These are phyloP conservation scores for Mesorhabditis sp. DNA, from an alignment of 2,888 invertebrate genomes.

Conservation along the genomic window DNA sequence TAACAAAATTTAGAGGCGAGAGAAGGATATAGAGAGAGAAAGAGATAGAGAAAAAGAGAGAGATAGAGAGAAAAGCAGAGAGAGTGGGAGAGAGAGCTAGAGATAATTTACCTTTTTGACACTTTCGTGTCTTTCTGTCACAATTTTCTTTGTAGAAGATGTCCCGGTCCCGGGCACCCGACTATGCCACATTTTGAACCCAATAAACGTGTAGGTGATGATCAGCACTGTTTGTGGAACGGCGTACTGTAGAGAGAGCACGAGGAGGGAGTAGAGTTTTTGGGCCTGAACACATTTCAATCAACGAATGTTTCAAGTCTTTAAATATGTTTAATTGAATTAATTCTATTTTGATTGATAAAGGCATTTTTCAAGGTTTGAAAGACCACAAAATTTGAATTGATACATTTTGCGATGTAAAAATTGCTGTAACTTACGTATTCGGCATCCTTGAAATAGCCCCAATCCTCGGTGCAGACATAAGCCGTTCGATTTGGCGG, in stretches of 20 bases:
- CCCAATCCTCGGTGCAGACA: slow-evolving; percentile 10
- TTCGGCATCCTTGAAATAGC: not conserved
- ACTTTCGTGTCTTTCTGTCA: slow-evolving; percentile 50
- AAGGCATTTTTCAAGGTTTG: too few relatives aligned
- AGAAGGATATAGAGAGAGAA: not conserved
- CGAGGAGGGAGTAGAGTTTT: slow-evolving; percentile 41
- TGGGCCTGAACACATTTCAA: slow-evolving; percentile 18
- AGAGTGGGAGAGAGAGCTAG: too few relatives aligned
- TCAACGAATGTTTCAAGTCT: too few relatives aligned
- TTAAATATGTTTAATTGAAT: too few relatives aligned
- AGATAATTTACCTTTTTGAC: slow-evolving; percentile 48
- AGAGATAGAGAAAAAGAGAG: not conserved
- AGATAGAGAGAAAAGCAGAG: too few relatives aligned
- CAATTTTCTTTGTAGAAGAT: slow-evolving; percentile 33
- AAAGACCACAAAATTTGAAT: too few relatives aligned
- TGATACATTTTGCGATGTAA: too few relatives aligned
- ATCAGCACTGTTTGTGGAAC: slow-evolving; percentile 54
- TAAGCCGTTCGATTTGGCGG: not conserved
- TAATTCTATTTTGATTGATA: too few relatives aligned
- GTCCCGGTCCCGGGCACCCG: slow-evolving; percentile 45
- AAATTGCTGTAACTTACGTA: slow-evolving; percentile 9
- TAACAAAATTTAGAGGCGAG: not conserved
- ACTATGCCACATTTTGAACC: slow-evolving; percentile 55
- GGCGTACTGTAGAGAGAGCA: slow-evolving; percentile 54
- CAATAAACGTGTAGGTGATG: slow-evolving; percentile 56